A percentile compares a stretch with the other conserved stretches of the same genome.
phyloP scores from a whole-genome alignment of 1,140 invertebrate species.

The Apis laboriosa region DNA sequence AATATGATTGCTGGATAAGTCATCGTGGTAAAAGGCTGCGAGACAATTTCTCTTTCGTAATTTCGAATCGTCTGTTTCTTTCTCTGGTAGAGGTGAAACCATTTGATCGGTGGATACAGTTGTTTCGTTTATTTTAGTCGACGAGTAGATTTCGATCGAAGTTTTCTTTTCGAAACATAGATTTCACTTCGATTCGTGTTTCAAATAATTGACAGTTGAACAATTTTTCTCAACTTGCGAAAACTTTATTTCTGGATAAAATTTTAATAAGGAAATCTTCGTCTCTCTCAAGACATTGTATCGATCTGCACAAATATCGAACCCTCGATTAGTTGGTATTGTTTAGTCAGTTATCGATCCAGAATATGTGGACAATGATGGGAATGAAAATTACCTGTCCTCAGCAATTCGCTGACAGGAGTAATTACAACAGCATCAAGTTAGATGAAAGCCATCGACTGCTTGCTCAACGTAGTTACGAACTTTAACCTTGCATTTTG shows the following conservation, averaged over 20 bases:
- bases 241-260: neutral
- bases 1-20: neutral
- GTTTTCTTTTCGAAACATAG: too few species aligned
- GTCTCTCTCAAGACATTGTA: neutral
- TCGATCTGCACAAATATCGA: constrained; percentile 51
- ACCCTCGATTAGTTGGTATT: constrained; percentile 74
- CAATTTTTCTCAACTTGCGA: too few species aligned
- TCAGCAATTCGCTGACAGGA: constrained; percentile 41
- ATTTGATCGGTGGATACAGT: neutral
- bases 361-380: constrained; percentile 51
- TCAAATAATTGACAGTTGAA: too few species aligned
- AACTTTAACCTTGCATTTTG: neutral
- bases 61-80: neutral
- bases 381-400: constrained; percentile 46
- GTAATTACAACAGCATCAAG: constrained; percentile 1
- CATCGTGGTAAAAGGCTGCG: neutral
- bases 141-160: neutral
- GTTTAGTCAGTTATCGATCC: constrained; percentile 62
- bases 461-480: neutral
- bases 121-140: neutral
- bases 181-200: too few species aligned
- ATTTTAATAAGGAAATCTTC: neutral
- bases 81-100: neutral
- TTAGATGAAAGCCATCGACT: constrained; percentile 20
- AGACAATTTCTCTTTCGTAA: neutral